Percentiles rank a stretch among this genome's conserved stretches.
Conservation (phyloP, 2,797 vertebrate species). For the Natrix natrix region DNA sequence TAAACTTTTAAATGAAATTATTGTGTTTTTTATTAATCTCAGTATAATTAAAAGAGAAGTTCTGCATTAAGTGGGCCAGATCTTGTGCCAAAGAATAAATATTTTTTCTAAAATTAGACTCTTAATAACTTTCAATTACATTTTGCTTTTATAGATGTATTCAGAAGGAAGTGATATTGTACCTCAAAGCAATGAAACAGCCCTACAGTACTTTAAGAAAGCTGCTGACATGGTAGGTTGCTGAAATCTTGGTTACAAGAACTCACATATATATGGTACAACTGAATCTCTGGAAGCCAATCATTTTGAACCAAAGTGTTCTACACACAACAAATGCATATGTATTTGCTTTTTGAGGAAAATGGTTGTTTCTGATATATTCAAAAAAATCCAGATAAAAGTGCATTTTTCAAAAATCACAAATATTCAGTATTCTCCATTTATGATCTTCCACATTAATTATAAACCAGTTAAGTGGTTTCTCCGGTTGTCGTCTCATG, state of each 20-base stretch:
- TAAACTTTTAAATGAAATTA: background rate
- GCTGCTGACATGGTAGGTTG: slow-evolving; percentile 91
- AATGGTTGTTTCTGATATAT: background rate
- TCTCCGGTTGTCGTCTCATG: background rate
- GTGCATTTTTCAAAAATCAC: background rate
- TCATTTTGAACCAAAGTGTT: background rate
- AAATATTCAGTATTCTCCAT: background rate
- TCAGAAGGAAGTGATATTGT: slow-evolving; percentile 94
- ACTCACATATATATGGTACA: background rate
- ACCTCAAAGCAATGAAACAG: slow-evolving; percentile 95
- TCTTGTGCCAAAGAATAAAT: background rate
- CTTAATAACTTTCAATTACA: background rate
- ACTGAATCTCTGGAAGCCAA: background rate
- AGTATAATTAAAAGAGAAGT: background rate
- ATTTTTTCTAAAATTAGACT: background rate
- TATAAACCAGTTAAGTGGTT: background rate
- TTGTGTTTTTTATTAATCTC: background rate
- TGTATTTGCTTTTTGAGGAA: background rate
- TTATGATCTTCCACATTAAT: background rate
- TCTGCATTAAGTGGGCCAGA: background rate
- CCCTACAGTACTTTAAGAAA: slow-evolving; percentile 97
- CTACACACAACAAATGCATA: background rate
- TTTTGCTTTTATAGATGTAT: slow-evolving; percentile 85
- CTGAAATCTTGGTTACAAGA: background rate
- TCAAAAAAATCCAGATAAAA: background rate